Evolutionary conservation across 2,797 vertebrate species (phyloP).

Genomic region (Aeoliscus strigatus): DNA sequence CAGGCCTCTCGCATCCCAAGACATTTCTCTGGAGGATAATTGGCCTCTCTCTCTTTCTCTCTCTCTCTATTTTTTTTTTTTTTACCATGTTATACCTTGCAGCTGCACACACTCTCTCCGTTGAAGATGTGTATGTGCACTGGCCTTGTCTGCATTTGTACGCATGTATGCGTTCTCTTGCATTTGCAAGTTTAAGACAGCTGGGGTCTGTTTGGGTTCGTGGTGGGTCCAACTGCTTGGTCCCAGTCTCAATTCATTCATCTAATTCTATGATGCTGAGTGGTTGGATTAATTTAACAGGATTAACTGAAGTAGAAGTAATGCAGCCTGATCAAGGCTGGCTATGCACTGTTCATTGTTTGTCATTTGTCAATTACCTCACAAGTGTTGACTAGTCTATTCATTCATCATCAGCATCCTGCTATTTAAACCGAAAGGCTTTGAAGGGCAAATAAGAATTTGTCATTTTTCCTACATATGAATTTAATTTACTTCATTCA

Average conservation of each 20-base stretch:
- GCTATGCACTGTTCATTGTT: too few species aligned
- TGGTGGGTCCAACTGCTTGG: constrained; percentile 59
- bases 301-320: too few species aligned
- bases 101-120: constrained; percentile 62
- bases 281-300: too few species aligned
- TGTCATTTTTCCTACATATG: too few species aligned
- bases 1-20: constrained; percentile 48
- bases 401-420: constrained; percentile 63
- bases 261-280: too few species aligned
- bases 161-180: constrained; percentile 4
- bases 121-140: constrained; percentile 45
- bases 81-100: constrained; percentile 72
- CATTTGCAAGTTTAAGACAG: constrained; percentile 29
- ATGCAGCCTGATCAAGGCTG: constrained; percentile 58
- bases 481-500: too few species aligned
- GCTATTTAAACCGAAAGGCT: constrained; percentile 69
- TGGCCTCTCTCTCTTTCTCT: constrained; percentile 58
- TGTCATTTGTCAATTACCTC: constrained; percentile 75
- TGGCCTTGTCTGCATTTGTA: constrained; percentile 18
- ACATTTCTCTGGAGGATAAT: constrained; percentile 74
- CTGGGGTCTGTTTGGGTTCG: constrained; percentile 27
- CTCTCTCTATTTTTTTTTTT: too few species aligned
- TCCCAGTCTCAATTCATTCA: constrained; percentile 61
- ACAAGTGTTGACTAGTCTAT: constrained; percentile 44
- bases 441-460: too few species aligned